Evolutionary conservation across 2,113 vertebrate species (phyloP), one percentile per base, ranked within the genome.

Genomic region (Myotis lucifugus): DNA sequence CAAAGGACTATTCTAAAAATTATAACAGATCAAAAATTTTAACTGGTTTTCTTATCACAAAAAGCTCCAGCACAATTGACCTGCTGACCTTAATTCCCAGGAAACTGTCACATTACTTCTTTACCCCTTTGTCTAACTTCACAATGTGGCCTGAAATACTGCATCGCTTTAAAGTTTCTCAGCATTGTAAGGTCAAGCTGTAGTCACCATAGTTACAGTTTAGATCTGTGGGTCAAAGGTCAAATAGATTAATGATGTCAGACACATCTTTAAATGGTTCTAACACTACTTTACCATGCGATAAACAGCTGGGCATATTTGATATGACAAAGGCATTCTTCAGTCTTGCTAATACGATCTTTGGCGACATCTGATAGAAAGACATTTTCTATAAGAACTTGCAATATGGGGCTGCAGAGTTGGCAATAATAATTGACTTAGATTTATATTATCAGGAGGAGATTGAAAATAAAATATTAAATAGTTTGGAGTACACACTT

Each of bases 211-310:
- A 98, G 97, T 90, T 98, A 98, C 98, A 98, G 98, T 98, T 98
- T 98, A 98, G 97, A 98, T 97, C 97, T 70, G 83, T 25, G 32
- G 98, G 97, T 98, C 98, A 97, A 86, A 97, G 98, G 98, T 98
- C 98, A 99, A 98, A 98, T 96, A 98, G 98, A 99, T 98, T 99
- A 99, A 98, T 98, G 98, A 98, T 99, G 98, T 99, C 98, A 98
- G 98, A 98, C 98, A 98, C 98, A 98, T 98, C 98, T 98, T 98
- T 98, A 98, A 98, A 98, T 92, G 97, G 79, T 98, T 98, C 97
- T 98, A 98, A 98, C 97, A 98, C 96, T 25, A 89, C 96, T 97
- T 97, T 0, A 21, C 97, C 97, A 37, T 98, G 97, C 11, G 69
- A 96, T 97, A 98, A 98, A 98, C 98, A 98, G 98, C 97, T 98